Base-by-base conservation (phyloP, 2,888 invertebrate species). In the Orthosia gothica region DNA sequence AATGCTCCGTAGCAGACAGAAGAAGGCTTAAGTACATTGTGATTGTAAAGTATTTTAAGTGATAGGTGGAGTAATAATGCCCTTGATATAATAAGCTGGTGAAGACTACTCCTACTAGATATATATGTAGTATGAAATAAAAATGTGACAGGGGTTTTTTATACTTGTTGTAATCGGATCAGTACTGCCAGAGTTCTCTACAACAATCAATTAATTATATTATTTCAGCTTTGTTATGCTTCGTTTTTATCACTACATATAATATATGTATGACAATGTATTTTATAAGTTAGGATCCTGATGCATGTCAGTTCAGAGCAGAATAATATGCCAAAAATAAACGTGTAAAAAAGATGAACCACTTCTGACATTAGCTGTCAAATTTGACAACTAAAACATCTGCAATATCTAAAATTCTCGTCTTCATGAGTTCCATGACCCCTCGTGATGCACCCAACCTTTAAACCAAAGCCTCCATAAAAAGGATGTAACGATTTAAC, bases 401-500 rank as follows among this genome's bases (percentile, higher is more conserved):
- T 40, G 32, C 32, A 61, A 55, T 62, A 47, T 66, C 32, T 58
- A 16, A 52, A 68, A 59, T 50, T 11, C 16, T 12, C 23, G 9
- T 52, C 52, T 52, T 15, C 47, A 76, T 13, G 47, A 67, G 68
- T 73, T 55, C n/a, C 76, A 50, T 71, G 68, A 67, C 82, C 64
- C n/a, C 50, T 72, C 83, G 86, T 85, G 86, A 74, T 55, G 64
- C 26, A 62, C 26, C 23, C 65, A 83, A 87, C 87, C 85, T 87
- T 85, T 79, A 61, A 68, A 70, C 11, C 15, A 12, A 66, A 74
- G n/a, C 69, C 57, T 78, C 63, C 20, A 54, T 57, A 76, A 82
- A 77, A 85, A 87, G 86, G 85, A 87, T 87, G 79, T 79, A 76
- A 47, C 64, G n/a, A 67, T 81, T 72, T 74, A 72, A 67, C 69